phyloP scores from a whole-genome alignment of 2,888 invertebrate species.

The Spilarctia lutea region DNA sequence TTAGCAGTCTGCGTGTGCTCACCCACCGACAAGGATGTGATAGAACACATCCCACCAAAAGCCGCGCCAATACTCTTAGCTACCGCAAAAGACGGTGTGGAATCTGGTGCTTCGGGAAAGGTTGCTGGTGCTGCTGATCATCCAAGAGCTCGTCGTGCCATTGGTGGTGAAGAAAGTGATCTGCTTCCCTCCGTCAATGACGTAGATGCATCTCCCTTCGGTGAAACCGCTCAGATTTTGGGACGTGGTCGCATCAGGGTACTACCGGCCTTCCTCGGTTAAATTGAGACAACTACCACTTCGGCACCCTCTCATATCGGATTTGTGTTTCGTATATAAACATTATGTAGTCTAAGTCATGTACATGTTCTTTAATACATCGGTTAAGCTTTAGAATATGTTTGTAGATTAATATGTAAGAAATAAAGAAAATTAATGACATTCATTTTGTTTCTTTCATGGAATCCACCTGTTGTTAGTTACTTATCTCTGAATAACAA shows the following conservation, averaged over 20 bases:
- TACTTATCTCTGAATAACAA: not conserved
- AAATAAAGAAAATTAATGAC: conserved; percentile 34
- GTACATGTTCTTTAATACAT: conserved; percentile 18
- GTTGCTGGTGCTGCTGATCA: conserved; percentile 72
- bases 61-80: conserved; percentile 78
- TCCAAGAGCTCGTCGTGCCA: conserved; percentile 66
- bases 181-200: conserved; percentile 72
- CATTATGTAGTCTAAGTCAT: conserved; percentile 9
- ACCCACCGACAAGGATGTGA: conserved; percentile 73
- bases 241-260: conserved; percentile 78
- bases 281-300: conserved; percentile 30
- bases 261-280: conserved; percentile 79
- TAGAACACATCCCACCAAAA: conserved; percentile 79
- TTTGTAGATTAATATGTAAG: conserved; percentile 26
- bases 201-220: conserved; percentile 73
- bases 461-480: not conserved
- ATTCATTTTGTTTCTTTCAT: not conserved
- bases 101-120: conserved; percentile 79
- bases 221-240: conserved; percentile 65
- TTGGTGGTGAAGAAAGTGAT: conserved; percentile 75
- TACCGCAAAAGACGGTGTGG: conserved; percentile 77
- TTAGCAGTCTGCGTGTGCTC: conserved; percentile 76
- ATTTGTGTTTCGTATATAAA: not conserved
- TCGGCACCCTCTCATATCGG: not conserved
- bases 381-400: conserved; percentile 19